Evolutionary conservation across 37 sponge, comb jelly and placozoan species (phyloP).

Genomic region (Spongilla lacustris): DNA sequence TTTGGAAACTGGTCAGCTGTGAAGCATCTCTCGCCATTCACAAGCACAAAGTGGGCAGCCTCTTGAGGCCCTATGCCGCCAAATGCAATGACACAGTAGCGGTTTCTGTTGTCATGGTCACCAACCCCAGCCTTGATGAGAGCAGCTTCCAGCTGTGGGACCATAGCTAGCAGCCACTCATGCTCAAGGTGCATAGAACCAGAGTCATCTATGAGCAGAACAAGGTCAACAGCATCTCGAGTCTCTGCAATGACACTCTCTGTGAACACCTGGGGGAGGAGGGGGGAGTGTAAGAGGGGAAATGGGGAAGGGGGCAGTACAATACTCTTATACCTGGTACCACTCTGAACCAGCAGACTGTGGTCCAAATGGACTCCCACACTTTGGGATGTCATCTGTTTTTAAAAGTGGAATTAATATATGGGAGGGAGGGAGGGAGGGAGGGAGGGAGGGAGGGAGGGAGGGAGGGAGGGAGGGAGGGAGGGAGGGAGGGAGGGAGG

Average conservation of each 20-base stretch:
- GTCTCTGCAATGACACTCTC: constrained; percentile 19
- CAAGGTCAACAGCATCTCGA: constrained; percentile 43
- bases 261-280: constrained; percentile 14
- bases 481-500: no score
- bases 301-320: background rate
- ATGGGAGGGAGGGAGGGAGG: no score
- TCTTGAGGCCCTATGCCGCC: background rate
- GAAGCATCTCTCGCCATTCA: constrained; percentile 38
- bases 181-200: constrained; percentile 40
- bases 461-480: no score
- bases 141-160: constrained; percentile 28
- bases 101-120: constrained; percentile 17
- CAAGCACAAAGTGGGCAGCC: constrained; percentile 24
- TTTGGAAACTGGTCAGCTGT: constrained; percentile 21
- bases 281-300: background rate
- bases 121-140: constrained; percentile 51
- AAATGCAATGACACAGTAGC: constrained; percentile 43
- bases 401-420: no score
- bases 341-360: constrained; percentile 13
- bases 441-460: no score
- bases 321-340: constrained; percentile 33
- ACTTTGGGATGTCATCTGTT: background rate
- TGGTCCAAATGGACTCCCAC: constrained; percentile 34
- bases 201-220: constrained; percentile 45
- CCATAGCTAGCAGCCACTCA: constrained; percentile 47